Evolutionary conservation across 2,113 vertebrate species (phyloP).

Genomic region (Ctenodactylus gundi): DNA sequence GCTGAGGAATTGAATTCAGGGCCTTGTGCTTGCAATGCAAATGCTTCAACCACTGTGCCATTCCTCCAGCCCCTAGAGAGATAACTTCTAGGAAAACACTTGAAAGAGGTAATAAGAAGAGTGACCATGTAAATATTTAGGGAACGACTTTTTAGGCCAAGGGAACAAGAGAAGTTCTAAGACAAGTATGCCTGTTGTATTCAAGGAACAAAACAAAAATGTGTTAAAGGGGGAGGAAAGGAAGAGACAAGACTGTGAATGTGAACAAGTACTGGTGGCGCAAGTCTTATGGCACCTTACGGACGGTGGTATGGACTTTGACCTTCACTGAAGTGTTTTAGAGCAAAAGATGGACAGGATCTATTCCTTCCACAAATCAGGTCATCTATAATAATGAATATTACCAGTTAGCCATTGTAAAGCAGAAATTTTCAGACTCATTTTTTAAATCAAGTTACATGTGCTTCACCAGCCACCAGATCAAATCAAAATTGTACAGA

Average conservation of each 20-base stretch:
- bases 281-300: not conserved
- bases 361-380: not conserved
- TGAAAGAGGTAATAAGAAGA: not conserved
- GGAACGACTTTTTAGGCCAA: not conserved
- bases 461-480: not conserved
- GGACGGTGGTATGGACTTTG: not conserved
- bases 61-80: too few relatives aligned
- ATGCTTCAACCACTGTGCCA: too few relatives aligned
- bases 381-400: not conserved
- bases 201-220: not conserved
- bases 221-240: not conserved
- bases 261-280: not conserved
- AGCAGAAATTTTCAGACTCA: not conserved
- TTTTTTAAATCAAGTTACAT: not conserved
- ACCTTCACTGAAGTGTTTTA: not conserved
- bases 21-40: too few relatives aligned
- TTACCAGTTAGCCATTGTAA: slow-evolving; percentile 15
- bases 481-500: not conserved
- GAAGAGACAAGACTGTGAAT: not conserved
- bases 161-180: not conserved
- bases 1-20: too few relatives aligned
- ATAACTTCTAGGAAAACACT: not conserved
- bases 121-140: not conserved
- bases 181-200: not conserved
- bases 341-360: not conserved